Evolutionary conservation across 2,113 vertebrate genomes (phyloP).

Genomic region (Phrynosoma blainvillii): DNA sequence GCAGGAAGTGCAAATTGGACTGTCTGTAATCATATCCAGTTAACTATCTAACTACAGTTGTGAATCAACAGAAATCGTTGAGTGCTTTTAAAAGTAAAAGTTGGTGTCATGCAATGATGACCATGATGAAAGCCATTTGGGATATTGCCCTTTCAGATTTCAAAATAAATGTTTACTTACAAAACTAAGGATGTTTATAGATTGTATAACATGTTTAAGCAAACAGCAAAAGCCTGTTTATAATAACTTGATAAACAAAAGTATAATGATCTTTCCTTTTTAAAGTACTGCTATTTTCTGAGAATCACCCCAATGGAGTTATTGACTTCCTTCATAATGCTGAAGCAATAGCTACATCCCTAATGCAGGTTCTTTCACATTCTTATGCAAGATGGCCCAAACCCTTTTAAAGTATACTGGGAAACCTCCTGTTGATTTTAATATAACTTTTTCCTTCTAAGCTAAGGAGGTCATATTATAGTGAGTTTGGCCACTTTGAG

Average conservation of each 20-base stretch:
- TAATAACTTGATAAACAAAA: conserved; percentile 10
- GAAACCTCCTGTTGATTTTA: neutral
- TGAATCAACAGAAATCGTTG: rapidly evolving
- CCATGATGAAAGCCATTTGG: neutral
- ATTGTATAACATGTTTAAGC: neutral
- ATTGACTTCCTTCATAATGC: neutral
- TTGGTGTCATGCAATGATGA: neutral
- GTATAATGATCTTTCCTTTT: neutral
- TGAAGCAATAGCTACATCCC: neutral
- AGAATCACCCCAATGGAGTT: neutral
- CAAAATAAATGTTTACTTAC: neutral
- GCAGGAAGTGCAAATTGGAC: too few species aligned
- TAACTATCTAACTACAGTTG: neutral
- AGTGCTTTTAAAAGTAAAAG: neutral
- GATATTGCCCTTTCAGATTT: neutral
- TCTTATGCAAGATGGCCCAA: neutral
- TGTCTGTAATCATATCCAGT: too few species aligned
- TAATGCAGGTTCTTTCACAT: neutral
- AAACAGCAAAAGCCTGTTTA: neutral
- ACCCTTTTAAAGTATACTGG: neutral
- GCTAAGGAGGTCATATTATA: neutral
- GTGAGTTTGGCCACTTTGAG: neutral
- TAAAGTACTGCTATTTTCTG: neutral
- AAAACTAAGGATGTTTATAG: neutral
- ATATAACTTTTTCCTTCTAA: neutral